Percentiles rank a stretch among this genome's conserved stretches.
Conservation (phyloP, 1,140 invertebrate genomes). For the Frieseomelitta varia region DNA sequence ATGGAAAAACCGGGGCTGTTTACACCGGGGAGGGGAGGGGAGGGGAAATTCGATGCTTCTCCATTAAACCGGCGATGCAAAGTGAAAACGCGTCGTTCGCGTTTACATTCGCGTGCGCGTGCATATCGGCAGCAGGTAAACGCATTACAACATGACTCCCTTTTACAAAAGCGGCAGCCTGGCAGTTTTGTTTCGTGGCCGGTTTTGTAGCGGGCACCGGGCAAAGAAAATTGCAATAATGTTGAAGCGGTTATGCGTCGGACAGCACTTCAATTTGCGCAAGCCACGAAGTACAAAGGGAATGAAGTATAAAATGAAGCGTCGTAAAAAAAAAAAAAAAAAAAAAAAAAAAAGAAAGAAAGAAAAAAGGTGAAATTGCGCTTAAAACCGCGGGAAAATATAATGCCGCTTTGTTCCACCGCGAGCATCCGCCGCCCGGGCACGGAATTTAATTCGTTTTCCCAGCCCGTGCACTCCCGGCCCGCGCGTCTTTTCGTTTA, state of each 20-base stretch:
- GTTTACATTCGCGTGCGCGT: conserved; percentile 27
- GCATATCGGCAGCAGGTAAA: conserved; percentile 31
- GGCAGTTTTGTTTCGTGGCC: neutral
- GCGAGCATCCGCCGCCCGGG: conserved; percentile 4
- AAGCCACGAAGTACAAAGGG: conserved; percentile 41
- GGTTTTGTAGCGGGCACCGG: neutral
- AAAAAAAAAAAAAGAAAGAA: no score
- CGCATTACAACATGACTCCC: conserved; percentile 30
- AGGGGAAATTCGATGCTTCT: conserved; percentile 58
- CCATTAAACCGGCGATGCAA: conserved; percentile 50
- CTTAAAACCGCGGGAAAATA: conserved; percentile 7
- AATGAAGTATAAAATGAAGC: conserved; percentile 46
- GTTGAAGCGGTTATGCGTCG: conserved; percentile 47
- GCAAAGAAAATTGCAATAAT: conserved; percentile 44
- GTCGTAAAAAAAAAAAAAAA: neutral
- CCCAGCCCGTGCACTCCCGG: conserved; percentile 3
- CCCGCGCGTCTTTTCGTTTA: conserved; percentile 36
- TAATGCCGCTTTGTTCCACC: conserved; percentile 31
- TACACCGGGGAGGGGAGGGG: conserved; percentile 48
- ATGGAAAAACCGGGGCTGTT: conserved; percentile 34
- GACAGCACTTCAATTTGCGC: conserved; percentile 54
- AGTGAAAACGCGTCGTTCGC: conserved; percentile 26
- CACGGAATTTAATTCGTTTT: conserved; percentile 46
- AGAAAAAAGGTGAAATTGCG: neutral
- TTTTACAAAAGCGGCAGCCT: conserved; percentile 19